Evolutionary conservation across 2,888 invertebrate species (phyloP).

Genomic region (Synanthedon vespiformis): DNA sequence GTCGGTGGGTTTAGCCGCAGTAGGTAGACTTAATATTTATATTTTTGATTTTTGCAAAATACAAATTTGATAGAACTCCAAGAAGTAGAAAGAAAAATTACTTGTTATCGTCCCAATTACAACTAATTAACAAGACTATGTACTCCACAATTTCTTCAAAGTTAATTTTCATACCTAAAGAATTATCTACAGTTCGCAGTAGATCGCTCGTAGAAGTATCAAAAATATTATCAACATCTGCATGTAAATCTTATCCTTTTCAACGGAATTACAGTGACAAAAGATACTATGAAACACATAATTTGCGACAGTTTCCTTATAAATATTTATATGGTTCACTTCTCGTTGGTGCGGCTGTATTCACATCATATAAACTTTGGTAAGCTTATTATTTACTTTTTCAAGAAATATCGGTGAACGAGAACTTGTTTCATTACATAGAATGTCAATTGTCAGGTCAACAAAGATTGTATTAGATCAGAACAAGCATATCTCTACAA

Average conservation of each 20-base stretch:
- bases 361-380: slow-evolving; percentile 47
- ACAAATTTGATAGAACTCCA: too few relatives aligned
- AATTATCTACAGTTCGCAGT: slow-evolving; percentile 24
- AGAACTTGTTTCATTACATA: too few relatives aligned
- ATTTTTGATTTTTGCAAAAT: too few relatives aligned
- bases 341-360: slow-evolving; percentile 38
- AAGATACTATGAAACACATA: slow-evolving; percentile 13
- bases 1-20: too few relatives aligned
- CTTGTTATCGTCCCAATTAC: too few relatives aligned
- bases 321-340: slow-evolving; percentile 41
- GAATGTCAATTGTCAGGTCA: too few relatives aligned
- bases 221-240: slow-evolving; percentile 13
- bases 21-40: too few relatives aligned
- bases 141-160: slow-evolving; percentile 26
- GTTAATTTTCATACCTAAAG: slow-evolving; percentile 27
- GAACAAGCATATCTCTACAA: too few relatives aligned
- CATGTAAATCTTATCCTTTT: slow-evolving; percentile 13
- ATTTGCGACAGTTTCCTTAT: slow-evolving; percentile 17
- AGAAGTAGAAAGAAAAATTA: too few relatives aligned
- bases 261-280: slow-evolving; percentile 19
- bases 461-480: too few relatives aligned
- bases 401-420: too few relatives aligned
- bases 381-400: slow-evolving; percentile 15
- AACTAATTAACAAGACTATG: slow-evolving; percentile 12
- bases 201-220: slow-evolving; percentile 16